Evolutionary conservation across 2,888 invertebrate genomes (phyloP).

Genomic region (Dolichomitus sp.): DNA sequence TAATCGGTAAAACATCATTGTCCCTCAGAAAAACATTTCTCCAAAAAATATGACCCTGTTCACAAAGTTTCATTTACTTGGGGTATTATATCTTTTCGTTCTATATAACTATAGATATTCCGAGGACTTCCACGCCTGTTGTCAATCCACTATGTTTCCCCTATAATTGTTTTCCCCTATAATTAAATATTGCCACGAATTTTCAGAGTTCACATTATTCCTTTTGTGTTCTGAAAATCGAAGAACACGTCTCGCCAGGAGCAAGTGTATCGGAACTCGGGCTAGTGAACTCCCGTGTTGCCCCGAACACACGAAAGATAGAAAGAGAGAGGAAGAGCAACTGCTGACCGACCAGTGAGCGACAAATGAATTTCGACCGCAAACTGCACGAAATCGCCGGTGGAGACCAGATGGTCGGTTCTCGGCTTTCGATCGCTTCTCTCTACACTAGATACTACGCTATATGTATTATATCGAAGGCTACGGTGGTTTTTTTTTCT

Average conservation of each 20-base stretch:
- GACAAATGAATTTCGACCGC: slow-evolving; percentile 83
- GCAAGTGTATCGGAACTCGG: slow-evolving; percentile 21
- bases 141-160: neutral
- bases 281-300: slow-evolving; percentile 33
- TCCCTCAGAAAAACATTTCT: neutral
- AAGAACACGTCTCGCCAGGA: neutral
- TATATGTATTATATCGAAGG: slow-evolving; percentile 27
- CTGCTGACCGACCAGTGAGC: slow-evolving; percentile 74
- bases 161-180: neutral
- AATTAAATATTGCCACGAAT: neutral
- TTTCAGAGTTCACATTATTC: neutral
- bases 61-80: neutral
- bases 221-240: neutral
- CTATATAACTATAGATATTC: neutral
- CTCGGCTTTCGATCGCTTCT: slow-evolving; percentile 62
- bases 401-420: slow-evolving; percentile 79
- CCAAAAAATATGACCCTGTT: neutral
- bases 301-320: slow-evolving; percentile 34
- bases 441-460: slow-evolving; percentile 3
- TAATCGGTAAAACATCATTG: neutral
- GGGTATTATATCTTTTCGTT: neutral
- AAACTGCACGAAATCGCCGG: slow-evolving; percentile 82
- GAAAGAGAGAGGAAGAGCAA: slow-evolving; percentile 35
- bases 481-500: neutral
- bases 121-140: neutral